Evolutionary conservation across 1,140 invertebrate species (phyloP).

Genomic region (Helicoverpa zea): DNA sequence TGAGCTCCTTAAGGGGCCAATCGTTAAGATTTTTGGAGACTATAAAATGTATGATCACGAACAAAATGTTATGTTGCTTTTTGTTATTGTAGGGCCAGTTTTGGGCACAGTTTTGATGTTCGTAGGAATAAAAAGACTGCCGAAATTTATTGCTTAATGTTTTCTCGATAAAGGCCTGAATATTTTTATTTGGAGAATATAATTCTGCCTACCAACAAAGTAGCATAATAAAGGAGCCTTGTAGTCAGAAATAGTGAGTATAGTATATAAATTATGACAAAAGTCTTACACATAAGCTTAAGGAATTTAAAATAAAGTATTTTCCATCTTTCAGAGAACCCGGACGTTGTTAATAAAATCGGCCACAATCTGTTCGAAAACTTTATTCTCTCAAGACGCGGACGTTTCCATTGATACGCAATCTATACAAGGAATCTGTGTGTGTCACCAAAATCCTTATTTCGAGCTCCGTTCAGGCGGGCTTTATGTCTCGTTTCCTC

Average conservation of each 20-base stretch:
- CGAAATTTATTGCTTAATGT: slow-evolving; percentile 10
- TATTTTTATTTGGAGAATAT: not conserved
- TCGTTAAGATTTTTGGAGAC: slow-evolving; percentile 31
- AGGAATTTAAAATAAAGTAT: slow-evolving; percentile 5
- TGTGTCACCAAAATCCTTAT: slow-evolving; percentile 63
- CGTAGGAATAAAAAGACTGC: not conserved
- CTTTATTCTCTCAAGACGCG: slow-evolving; percentile 30
- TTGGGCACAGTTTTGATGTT: slow-evolving; percentile 25
- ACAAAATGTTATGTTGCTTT: slow-evolving; percentile 27
- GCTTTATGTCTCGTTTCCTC: slow-evolving; percentile 71
- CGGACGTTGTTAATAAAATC: slow-evolving; percentile 27
- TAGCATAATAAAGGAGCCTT: not conserved
- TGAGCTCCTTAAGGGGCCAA: slow-evolving; percentile 24
- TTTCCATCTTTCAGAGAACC: not conserved
- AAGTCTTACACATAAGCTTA: not conserved
- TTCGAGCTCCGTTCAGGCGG: slow-evolving; percentile 61
- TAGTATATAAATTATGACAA: not conserved
- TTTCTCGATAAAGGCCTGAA: not conserved
- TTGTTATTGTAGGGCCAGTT: slow-evolving; percentile 4
- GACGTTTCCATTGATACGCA: slow-evolving; percentile 49
- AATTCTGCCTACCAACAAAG: not conserved
- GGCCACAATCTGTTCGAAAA: slow-evolving; percentile 29
- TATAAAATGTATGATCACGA: slow-evolving; percentile 19
- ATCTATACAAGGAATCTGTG: slow-evolving; percentile 57
- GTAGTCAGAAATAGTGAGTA: too few species aligned